Conservation (phyloP, 2,888 invertebrate species). For the Dysmachus trigonus region DNA sequence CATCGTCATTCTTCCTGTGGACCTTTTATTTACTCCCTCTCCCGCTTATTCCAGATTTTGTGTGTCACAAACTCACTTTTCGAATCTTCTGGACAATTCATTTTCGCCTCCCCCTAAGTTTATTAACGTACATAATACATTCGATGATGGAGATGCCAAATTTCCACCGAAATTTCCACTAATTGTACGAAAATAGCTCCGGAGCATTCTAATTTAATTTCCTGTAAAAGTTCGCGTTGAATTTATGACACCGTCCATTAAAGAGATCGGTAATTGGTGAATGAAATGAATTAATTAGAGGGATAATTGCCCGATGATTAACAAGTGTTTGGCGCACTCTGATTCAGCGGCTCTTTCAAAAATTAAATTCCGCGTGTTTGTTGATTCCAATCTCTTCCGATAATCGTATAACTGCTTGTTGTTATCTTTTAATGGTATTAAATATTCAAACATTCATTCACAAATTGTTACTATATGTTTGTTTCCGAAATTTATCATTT, state of each 20-base stretch:
- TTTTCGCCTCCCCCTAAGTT: not conserved
- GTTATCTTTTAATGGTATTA: not conserved
- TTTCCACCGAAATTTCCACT: not conserved
- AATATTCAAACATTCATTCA: not conserved
- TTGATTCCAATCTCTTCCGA: not conserved
- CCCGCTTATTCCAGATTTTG: not conserved
- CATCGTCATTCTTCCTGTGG: not conserved
- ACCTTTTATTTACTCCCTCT: not conserved
- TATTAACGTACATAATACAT: not conserved
- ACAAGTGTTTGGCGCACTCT: not conserved
- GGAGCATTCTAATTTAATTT: not conserved
- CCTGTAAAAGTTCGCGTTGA: not conserved
- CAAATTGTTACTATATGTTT: not conserved
- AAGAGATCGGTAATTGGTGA: not conserved
- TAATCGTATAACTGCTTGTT: not conserved
- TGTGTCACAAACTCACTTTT: not conserved
- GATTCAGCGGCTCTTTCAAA: not conserved
- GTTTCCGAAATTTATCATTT: too few species aligned
- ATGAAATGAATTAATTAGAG: not conserved
- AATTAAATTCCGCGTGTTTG: not conserved
- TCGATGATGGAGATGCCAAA: not conserved
- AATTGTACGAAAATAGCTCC: not conserved
- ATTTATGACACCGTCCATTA: not conserved
- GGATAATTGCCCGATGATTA: not conserved
- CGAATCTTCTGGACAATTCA: not conserved